Evolutionary conservation across 2,888 invertebrate species (phyloP).

Genomic region (Cenopis cana): DNA sequence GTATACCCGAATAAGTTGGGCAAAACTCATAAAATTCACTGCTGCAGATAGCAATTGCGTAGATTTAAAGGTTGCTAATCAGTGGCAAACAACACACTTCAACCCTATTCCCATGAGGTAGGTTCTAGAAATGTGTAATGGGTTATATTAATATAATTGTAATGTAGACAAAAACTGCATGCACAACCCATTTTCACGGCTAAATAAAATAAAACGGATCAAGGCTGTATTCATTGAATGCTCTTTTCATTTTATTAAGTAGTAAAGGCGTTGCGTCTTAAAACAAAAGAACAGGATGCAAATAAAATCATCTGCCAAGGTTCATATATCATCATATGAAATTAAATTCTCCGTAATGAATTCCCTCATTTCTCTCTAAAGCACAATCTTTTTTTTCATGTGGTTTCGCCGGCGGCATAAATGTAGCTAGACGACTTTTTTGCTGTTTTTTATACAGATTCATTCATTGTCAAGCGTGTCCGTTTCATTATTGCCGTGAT

Average conservation of each 20-base stretch:
- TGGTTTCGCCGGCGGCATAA: constrained; percentile 9
- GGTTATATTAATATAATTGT: background rate
- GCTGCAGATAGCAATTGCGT: no score
- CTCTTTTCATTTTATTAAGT: background rate
- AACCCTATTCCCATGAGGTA: no score
- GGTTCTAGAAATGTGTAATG: no score
- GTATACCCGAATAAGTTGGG: no score
- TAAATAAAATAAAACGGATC: background rate
- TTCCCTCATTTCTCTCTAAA: constrained; percentile 1
- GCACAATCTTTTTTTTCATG: background rate
- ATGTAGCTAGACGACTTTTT: constrained; percentile 11
- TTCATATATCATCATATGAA: no score
- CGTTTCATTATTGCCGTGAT: constrained; percentile 22
- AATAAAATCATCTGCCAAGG: background rate
- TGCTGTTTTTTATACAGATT: background rate
- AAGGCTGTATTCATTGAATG: background rate
- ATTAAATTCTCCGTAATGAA: background rate
- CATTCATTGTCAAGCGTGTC: constrained; percentile 25
- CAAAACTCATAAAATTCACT: no score
- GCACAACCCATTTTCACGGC: background rate
- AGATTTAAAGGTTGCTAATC: no score
- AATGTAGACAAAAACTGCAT: background rate
- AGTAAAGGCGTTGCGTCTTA: background rate
- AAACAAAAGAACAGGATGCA: background rate
- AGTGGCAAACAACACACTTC: no score